Evolutionary conservation across 2,113 vertebrate species (phyloP), one percentile per base, ranked within the genome.

Genomic region (Psilopogon haemacephalus): DNA sequence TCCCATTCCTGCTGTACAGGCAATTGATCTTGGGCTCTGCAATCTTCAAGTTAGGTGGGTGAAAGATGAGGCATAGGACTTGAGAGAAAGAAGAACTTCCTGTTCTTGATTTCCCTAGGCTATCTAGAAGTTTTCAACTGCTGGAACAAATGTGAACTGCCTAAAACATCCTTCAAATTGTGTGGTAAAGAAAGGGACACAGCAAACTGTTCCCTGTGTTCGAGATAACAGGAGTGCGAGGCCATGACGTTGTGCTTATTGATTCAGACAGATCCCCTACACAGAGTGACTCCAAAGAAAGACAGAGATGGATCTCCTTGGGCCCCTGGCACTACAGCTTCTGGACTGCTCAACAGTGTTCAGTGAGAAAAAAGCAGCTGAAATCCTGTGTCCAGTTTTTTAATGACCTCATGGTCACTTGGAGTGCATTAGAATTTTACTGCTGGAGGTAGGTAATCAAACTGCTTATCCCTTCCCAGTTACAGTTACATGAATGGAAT

Each of bases 201-300:
- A 48, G 63, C 59, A 62, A 18, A 8, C 14, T 37, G n/a, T n/a
- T 58, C 42, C 33, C 14, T 16, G 33, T 14, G 37, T 65, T 65
- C 24, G 74, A 75, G 42, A 27, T 13, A 44, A 55, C 20, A 64
- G 27, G n/a, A 63, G 38, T 7, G 6, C 28, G 27, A 90, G 42
- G 30, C 54, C 0, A 0, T 79, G 40, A 11, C 0, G 1, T 52
- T 65, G n/a, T 3, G 2, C 15, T 65, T 58, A 60, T 16, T 67
- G 38, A 24, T 89, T 78, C 58, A 19, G 40, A 55, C 15, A 26
- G 58, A 46, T 74, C 12, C 32, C 42, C 54, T 42, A 9, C 33
- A 19, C 27, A 64, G 56, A 59, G 27, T 11, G 32, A 37, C 48
- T 84, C 33, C 27, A 32, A 44, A 52, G 54, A 48, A 30, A 15